Percentiles rank a stretch among this genome's conserved stretches.
Conservation (phyloP, 2,888 invertebrate genomes). For the Tenthredo mesomela region DNA sequence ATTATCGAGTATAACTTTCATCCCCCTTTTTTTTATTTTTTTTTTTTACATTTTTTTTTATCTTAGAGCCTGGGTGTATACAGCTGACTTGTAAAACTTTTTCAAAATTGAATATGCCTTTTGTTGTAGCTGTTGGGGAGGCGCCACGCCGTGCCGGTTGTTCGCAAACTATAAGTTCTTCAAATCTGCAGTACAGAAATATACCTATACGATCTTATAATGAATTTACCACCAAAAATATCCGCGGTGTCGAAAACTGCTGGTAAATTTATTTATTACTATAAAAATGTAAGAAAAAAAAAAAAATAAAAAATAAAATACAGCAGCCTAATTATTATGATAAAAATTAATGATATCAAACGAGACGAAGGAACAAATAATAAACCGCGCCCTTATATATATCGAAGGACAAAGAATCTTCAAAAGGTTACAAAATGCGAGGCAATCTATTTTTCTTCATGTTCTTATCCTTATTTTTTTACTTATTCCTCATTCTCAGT, state of each 20-base stretch:
- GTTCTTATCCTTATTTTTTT: not conserved
- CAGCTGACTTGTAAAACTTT: conserved; percentile 3
- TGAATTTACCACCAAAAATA: not conserved
- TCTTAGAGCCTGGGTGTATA: no score
- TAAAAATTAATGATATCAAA: no score
- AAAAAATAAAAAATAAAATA: no score
- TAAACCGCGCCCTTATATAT: not conserved
- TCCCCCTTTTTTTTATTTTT: not conserved
- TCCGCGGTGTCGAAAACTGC: not conserved
- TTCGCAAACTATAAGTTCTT: conserved; percentile 32
- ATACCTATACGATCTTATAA: not conserved
- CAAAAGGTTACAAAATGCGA: not conserved
- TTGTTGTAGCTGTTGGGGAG: not conserved
- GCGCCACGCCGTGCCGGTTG: not conserved
- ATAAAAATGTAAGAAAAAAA: no score
- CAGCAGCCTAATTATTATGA: no score
- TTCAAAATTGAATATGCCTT: conserved; percentile 40
- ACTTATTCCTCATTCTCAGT: not conserved
- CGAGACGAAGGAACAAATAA: no score
- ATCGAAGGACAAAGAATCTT: not conserved
- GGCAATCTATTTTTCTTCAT: not conserved
- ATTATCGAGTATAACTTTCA: not conserved
- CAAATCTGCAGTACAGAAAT: not conserved
- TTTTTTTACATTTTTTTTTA: not conserved
- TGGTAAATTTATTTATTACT: not conserved